Percentiles rank a stretch among this genome's conserved stretches.
phyloP scores from a whole-genome alignment of 92 coral and sea anemone genomes.

The Hydrozoanthus gracilis region DNA sequence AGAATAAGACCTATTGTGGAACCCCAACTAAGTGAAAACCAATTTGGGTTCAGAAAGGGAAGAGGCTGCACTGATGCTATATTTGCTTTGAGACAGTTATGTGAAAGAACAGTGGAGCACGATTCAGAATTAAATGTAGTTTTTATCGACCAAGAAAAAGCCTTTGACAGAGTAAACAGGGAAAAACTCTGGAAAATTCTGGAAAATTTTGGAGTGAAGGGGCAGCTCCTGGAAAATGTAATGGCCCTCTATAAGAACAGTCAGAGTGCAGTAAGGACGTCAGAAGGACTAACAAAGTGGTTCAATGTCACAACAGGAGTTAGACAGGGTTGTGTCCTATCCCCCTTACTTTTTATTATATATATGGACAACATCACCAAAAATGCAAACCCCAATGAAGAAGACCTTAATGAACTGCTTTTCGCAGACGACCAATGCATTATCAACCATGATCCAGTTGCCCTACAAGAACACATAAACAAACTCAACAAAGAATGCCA shows the following conservation, averaged over 20 bases:
- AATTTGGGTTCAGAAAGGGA: conserved; percentile 10
- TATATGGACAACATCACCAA: conserved; percentile 19
- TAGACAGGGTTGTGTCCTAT: conserved; percentile 11
- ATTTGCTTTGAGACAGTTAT: conserved; percentile 9
- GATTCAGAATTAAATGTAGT: neutral
- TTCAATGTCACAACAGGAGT: conserved; percentile 4
- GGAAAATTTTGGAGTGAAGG: neutral
- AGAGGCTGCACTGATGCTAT: neutral
- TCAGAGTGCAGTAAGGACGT: neutral
- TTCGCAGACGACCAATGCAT: conserved; percentile 22
- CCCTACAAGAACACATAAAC: neutral
- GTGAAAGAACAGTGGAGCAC: conserved; percentile 12
- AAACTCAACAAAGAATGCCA: neutral
- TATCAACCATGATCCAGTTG: neutral
- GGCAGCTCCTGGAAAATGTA: conserved; percentile 1
- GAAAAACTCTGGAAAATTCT: neutral
- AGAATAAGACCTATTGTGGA: neutral
- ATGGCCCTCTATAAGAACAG: neutral
- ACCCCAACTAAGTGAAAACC: neutral
- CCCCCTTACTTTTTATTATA: neutral
- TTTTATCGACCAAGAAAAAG: conserved; percentile 38
- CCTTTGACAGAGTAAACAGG: conserved; percentile 23
- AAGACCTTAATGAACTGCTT: neutral
- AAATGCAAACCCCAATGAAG: neutral
- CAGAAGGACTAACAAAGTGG: neutral